Conservation (phyloP, 2,113 vertebrate species). For the Hipposideros armiger region DNA sequence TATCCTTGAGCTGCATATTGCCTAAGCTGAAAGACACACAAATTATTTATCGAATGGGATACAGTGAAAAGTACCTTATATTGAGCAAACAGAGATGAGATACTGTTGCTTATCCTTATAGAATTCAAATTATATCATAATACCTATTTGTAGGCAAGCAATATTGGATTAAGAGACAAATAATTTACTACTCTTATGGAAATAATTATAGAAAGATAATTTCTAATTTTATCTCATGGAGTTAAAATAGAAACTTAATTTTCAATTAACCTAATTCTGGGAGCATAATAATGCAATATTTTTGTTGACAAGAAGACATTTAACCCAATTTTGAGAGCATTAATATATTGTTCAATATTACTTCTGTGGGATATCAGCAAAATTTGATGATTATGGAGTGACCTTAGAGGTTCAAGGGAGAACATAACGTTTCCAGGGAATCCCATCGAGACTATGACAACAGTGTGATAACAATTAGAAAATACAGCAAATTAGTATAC, state of each 20-base stretch:
- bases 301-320: slow-evolving; percentile 46
- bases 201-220: not conserved
- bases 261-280: slow-evolving; percentile 45
- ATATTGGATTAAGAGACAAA: slow-evolving; percentile 6
- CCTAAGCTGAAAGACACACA: not conserved
- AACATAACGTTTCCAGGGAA: not conserved
- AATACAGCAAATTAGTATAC: not conserved
- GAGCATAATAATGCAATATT: not conserved
- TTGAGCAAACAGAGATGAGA: not conserved
- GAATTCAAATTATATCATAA: slow-evolving; percentile 26
- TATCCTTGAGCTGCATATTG: slow-evolving; percentile 15
- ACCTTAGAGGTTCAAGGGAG: not conserved
- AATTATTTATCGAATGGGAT: not conserved
- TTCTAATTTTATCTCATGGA: slow-evolving; percentile 27
- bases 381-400: slow-evolving; percentile 22
- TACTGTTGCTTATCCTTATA: not conserved
- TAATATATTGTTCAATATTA: not conserved
- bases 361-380: slow-evolving; percentile 26
- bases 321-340: slow-evolving; percentile 43
- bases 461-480: not conserved
- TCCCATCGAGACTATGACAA: slow-evolving; percentile 14
- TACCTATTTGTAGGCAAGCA: not conserved
- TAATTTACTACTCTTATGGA: not conserved
- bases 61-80: slow-evolving; percentile 18
- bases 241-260: slow-evolving; percentile 36